These are phyloP conservation scores for Nothura maculosa DNA, from an alignment of 2,797 vertebrate genomes.

Conservation along the genomic window DNA sequence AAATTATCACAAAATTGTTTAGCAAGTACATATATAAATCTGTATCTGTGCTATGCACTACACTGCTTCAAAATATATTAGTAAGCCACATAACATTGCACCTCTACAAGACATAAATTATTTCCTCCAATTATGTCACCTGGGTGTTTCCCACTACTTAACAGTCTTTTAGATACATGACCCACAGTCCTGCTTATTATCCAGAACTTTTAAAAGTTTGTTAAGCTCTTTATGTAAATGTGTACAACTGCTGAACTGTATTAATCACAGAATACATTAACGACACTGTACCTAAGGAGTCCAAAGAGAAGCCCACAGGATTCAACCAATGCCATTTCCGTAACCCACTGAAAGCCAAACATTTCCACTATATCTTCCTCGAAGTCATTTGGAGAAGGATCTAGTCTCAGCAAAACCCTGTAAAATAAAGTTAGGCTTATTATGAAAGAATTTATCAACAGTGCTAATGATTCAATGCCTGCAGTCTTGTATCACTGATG, in stretches of 20 bases:
- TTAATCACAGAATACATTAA: neutral
- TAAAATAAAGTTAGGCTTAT: conserved; percentile 49
- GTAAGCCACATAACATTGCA: neutral
- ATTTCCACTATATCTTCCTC: conserved; percentile 91
- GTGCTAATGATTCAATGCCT: neutral
- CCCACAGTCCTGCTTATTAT: neutral
- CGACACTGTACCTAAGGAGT: conserved; percentile 88
- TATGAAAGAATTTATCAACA: too few species aligned
- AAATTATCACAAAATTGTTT: neutral
- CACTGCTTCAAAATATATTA: neutral
- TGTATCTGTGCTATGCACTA: neutral
- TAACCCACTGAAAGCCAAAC: conserved; percentile 95
- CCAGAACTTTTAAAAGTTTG: neutral
- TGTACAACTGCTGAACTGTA: neutral
- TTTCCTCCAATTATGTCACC: neutral
- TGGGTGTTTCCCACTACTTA: neutral
- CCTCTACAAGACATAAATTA: neutral
- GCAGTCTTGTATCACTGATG: neutral
- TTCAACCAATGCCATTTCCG: conserved; percentile 92
- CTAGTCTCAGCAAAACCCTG: conserved; percentile 90
- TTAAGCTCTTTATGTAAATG: neutral
- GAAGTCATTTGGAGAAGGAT: conserved; percentile 92
- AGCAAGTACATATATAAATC: neutral
- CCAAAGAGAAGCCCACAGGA: conserved; percentile 92
- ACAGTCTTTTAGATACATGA: neutral